Conservation (phyloP, 2,113 vertebrate species). For the Onychostoma macrolepis region DNA sequence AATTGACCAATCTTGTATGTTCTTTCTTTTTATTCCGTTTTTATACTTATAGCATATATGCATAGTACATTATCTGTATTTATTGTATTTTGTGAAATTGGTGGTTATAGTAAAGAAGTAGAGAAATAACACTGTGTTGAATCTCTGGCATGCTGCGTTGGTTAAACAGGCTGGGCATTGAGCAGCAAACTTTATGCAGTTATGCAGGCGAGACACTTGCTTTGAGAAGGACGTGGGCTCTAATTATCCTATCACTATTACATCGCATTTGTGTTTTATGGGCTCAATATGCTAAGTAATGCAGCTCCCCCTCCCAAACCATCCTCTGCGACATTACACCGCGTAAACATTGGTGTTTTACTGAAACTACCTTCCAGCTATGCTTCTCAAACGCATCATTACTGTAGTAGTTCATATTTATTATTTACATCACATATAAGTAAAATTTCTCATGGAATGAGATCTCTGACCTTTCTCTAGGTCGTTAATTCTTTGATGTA, state of each 20-base stretch:
- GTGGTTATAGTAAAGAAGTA: neutral
- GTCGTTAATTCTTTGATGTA: conserved; percentile 95
- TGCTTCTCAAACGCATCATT: conserved; percentile 6
- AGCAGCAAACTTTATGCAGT: neutral
- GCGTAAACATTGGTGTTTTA: neutral
- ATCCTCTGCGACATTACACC: conserved; percentile 63
- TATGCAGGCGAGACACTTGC: neutral
- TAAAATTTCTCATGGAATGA: neutral
- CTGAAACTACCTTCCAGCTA: neutral
- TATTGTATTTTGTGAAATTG: neutral
- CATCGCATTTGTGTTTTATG: conserved; percentile 6
- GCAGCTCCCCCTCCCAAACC: conserved; percentile 66
- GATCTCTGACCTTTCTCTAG: conserved; percentile 90
- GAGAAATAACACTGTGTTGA: neutral
- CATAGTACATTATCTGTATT: neutral
- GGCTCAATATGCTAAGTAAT: conserved; percentile 74
- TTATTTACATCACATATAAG: neutral
- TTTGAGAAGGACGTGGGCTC: neutral
- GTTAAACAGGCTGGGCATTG: neutral
- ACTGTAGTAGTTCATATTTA: neutral
- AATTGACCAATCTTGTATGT: neutral
- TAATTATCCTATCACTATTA: neutral
- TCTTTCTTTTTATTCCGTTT: neutral
- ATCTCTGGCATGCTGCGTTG: neutral
- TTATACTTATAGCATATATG: neutral